These are phyloP conservation scores for Cichladusa arquata DNA, from an alignment of 2,113 vertebrate genomes.

Conservation along the genomic window DNA sequence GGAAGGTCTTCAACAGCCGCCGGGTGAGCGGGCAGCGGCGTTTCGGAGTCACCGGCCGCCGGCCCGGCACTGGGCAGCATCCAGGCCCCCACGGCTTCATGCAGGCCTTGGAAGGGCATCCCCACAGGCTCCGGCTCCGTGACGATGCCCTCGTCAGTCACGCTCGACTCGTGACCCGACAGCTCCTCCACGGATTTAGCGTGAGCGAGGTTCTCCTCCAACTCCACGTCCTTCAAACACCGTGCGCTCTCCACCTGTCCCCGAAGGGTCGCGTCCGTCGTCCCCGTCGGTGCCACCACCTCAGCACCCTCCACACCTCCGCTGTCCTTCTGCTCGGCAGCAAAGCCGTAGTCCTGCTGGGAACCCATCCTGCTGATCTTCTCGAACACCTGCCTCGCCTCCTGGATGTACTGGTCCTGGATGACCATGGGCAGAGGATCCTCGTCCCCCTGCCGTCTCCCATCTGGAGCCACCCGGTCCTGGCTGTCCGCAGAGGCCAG, in stretches of 20 bases:
- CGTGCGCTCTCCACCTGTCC: constrained; percentile 16
- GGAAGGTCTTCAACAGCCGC: constrained; percentile 35
- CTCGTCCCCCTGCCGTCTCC: constrained; percentile 63
- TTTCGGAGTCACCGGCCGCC: neutral
- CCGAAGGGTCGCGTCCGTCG: neutral
- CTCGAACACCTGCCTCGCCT: constrained; percentile 92
- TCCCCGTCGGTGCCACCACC: constrained; percentile 3
- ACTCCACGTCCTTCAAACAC: constrained; percentile 63
- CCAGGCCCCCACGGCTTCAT: constrained; percentile 77
- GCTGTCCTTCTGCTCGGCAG: constrained; percentile 68
- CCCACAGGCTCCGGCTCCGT: constrained; percentile 83
- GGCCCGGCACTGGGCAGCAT: neutral
- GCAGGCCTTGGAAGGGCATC: constrained; percentile 73
- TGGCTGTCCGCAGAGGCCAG: constrained; percentile 72
- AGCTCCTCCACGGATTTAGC: constrained; percentile 86
- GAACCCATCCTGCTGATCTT: constrained; percentile 93
- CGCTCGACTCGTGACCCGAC: constrained; percentile 88
- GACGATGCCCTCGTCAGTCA: constrained; percentile 96
- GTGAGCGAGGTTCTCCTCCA: constrained; percentile 71
- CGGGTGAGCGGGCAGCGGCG: neutral
- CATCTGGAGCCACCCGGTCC: constrained; percentile 57
- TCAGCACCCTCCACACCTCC: constrained; percentile 47
- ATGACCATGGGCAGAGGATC: constrained; percentile 79
- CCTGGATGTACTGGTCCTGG: constrained; percentile 90
- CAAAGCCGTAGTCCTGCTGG: constrained; percentile 69